Conservation (phyloP, 2,113 vertebrate species). For the Camelus bactrianus region DNA sequence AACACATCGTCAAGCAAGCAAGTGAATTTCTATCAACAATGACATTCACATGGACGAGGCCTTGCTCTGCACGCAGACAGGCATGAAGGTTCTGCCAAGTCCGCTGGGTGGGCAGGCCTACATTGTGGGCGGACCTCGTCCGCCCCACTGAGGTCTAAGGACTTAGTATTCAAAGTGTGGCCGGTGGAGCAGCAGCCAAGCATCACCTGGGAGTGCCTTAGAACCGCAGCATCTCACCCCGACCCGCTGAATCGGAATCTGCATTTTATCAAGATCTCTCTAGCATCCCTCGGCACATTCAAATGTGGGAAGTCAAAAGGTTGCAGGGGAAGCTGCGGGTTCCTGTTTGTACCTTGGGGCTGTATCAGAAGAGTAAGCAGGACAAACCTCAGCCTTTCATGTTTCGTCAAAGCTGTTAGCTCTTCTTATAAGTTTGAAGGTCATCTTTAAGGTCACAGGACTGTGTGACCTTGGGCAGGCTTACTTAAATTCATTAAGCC, state of each 20-base stretch:
- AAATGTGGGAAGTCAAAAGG: background rate
- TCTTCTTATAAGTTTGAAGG: background rate
- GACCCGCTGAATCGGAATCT: background rate
- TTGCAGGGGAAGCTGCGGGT: accelerated
- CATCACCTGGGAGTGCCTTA: background rate
- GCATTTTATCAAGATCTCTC: background rate
- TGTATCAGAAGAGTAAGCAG: background rate
- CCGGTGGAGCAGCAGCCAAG: background rate
- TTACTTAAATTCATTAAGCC: background rate
- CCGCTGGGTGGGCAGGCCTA: background rate
- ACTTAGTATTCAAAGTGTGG: background rate
- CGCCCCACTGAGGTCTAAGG: background rate
- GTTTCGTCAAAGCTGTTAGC: background rate
- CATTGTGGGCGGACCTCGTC: accelerated
- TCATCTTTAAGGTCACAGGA: background rate
- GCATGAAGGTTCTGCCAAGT: background rate
- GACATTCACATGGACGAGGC: background rate
- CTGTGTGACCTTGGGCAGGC: background rate
- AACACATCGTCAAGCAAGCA: background rate
- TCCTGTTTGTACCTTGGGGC: background rate
- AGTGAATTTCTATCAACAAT: background rate
- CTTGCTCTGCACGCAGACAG: background rate
- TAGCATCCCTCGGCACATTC: background rate
- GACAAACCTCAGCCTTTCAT: background rate
- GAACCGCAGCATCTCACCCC: background rate